A percentile compares a stretch with the other conserved stretches of the same genome.
phyloP scores from a whole-genome alignment of 92 coral and sea anemone genomes.

The Micromussa lordhowensis region DNA sequence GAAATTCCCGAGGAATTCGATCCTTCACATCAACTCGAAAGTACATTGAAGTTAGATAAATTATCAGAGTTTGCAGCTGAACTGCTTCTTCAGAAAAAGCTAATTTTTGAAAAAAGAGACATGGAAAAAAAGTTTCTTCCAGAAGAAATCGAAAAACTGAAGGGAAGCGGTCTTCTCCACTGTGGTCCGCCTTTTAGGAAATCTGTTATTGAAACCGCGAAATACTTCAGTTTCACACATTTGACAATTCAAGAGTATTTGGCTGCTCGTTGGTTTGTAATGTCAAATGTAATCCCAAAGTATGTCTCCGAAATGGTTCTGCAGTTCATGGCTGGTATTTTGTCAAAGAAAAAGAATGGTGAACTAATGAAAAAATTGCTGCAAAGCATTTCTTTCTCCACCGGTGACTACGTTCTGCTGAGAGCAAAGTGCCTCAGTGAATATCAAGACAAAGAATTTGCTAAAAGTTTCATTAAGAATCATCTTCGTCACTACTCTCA shows the following conservation, averaged over 20 bases:
- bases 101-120: slow-evolving; percentile 27
- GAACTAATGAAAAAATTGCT: slow-evolving; percentile 30
- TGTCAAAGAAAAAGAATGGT: slow-evolving; percentile 23
- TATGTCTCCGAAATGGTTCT: slow-evolving; percentile 32
- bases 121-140: slow-evolving; percentile 7
- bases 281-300: slow-evolving; percentile 18
- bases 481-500: not conserved
- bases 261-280: slow-evolving; percentile 54
- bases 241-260: slow-evolving; percentile 59
- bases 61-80: slow-evolving; percentile 53
- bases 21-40: not conserved
- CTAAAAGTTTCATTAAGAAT: not conserved
- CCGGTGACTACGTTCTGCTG: not conserved
- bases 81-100: slow-evolving; percentile 27
- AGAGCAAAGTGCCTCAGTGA: slow-evolving; percentile 42
- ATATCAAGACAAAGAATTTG: slow-evolving; percentile 39
- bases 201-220: slow-evolving; percentile 29
- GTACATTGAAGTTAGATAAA: slow-evolving; percentile 25
- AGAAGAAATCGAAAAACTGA: slow-evolving; percentile 10
- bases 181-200: slow-evolving; percentile 50
- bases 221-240: slow-evolving; percentile 53
- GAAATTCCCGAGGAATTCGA: not conserved
- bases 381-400: slow-evolving; percentile 11
- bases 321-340: slow-evolving; percentile 62
- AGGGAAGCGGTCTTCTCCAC: slow-evolving; percentile 53